Conservation (phyloP, 2,113 vertebrate genomes). For the Numida meleagris region DNA sequence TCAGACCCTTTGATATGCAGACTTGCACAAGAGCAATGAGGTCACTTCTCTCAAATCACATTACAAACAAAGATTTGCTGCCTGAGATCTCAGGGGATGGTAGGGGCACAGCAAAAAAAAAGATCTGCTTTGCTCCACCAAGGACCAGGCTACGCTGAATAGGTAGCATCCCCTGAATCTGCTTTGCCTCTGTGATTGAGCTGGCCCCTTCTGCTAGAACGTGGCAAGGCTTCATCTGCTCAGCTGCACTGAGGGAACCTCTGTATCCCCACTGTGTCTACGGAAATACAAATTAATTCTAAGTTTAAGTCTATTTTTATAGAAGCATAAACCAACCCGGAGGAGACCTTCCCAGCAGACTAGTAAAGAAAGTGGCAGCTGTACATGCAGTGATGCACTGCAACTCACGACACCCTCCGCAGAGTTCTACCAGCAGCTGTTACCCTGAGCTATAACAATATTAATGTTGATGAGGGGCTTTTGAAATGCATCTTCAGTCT, state of each 20-base stretch:
- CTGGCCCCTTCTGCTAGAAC: not conserved
- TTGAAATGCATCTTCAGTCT: not conserved
- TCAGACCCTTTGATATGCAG: not conserved
- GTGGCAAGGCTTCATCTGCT: not conserved
- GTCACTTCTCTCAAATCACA: not conserved
- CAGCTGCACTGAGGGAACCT: rapidly evolving
- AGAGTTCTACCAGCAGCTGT: not conserved
- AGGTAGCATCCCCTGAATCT: not conserved
- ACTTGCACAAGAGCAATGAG: not conserved
- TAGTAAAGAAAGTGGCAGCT: not conserved
- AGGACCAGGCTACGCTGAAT: not conserved
- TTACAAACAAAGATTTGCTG: not conserved
- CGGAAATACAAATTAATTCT: not conserved
- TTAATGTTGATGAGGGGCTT: not conserved
- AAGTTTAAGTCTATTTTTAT: not conserved
- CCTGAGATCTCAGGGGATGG: not conserved
- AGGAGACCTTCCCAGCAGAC: not conserved
- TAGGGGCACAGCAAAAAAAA: not conserved
- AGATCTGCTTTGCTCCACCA: not conserved
- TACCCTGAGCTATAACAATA: not conserved
- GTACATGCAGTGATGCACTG: not conserved
- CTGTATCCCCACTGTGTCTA: not conserved
- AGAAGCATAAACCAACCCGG: not conserved
- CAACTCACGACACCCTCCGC: not conserved
- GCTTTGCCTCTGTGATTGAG: not conserved